Evolutionary conservation across 2,797 vertebrate genomes (phyloP).

Genomic region (Lophius americanus): DNA sequence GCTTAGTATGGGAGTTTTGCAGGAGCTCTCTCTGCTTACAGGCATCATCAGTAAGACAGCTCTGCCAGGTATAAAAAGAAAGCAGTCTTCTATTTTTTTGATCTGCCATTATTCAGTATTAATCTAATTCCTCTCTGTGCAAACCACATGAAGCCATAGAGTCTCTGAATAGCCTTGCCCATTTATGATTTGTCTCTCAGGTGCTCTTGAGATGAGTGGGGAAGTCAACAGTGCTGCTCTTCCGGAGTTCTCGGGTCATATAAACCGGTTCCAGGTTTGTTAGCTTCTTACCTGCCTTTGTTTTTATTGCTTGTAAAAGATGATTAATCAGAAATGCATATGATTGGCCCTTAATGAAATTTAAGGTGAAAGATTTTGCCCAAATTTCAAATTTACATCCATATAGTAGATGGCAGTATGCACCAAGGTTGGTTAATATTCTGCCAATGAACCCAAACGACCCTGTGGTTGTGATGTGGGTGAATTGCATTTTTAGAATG

Average conservation of each 20-base stretch:
- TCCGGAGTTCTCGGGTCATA: constrained; percentile 93
- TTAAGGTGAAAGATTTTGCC: no score
- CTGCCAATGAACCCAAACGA: no score
- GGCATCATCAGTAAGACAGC: constrained; percentile 98
- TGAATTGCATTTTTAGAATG: no score
- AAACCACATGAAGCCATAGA: neutral
- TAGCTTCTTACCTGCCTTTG: neutral
- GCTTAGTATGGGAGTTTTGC: constrained; percentile 88
- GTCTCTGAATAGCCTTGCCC: neutral
- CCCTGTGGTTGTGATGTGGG: no score
- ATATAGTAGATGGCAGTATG: no score
- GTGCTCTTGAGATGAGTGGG: constrained; percentile 86
- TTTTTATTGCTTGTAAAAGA: neutral
- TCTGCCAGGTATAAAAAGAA: constrained; percentile 85
- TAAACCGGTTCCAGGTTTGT: constrained; percentile 93
- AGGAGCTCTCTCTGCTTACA: constrained; percentile 92
- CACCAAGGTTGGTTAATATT: no score
- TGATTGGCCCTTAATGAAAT: no score
- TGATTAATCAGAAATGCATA: no score
- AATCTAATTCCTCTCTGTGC: neutral
- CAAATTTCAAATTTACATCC: no score
- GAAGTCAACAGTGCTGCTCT: constrained; percentile 88
- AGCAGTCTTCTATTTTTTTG: neutral
- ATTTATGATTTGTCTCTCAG: constrained; percentile 72
- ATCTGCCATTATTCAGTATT: neutral